Percentiles rank a stretch among this genome's conserved stretches.
These are phyloP conservation scores for Himalopsyche japonica DNA, from an alignment of 2,888 invertebrate species.

Conservation along the genomic window DNA sequence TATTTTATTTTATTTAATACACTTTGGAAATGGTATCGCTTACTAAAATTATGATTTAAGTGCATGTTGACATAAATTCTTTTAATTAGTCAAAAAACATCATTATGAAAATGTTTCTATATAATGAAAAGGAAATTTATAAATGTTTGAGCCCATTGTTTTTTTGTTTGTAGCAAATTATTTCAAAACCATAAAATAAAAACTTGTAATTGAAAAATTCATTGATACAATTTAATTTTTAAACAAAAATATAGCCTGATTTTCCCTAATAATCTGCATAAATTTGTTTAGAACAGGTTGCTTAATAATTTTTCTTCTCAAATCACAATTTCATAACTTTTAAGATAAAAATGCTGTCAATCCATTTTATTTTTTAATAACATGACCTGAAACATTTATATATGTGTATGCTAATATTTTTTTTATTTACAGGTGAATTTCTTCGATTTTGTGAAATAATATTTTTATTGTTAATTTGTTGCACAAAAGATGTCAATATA, in stretches of 20 bases:
- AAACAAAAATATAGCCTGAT: too few relatives aligned
- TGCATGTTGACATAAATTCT: background rate
- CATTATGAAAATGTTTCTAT: too few relatives aligned
- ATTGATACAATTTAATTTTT: too few relatives aligned
- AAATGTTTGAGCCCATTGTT: background rate
- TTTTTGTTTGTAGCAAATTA: background rate
- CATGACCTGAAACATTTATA: background rate
- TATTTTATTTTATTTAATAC: background rate
- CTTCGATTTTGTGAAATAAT: background rate
- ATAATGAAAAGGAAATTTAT: too few relatives aligned
- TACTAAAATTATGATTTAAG: background rate
- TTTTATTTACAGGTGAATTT: background rate
- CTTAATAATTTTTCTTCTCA: background rate
- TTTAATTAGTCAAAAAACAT: too few relatives aligned
- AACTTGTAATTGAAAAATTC: background rate
- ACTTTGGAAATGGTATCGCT: background rate
- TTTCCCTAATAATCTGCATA: too few relatives aligned
- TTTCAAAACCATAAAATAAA: background rate
- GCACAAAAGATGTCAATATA: background rate
- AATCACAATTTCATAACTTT: background rate
- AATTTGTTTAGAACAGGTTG: too few relatives aligned
- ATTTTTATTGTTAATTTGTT: background rate
- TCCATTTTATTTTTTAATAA: background rate
- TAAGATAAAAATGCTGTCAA: background rate
- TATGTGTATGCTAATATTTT: background rate